phyloP scores from a whole-genome alignment of 2,797 vertebrate species.

The Todus mexicanus region DNA sequence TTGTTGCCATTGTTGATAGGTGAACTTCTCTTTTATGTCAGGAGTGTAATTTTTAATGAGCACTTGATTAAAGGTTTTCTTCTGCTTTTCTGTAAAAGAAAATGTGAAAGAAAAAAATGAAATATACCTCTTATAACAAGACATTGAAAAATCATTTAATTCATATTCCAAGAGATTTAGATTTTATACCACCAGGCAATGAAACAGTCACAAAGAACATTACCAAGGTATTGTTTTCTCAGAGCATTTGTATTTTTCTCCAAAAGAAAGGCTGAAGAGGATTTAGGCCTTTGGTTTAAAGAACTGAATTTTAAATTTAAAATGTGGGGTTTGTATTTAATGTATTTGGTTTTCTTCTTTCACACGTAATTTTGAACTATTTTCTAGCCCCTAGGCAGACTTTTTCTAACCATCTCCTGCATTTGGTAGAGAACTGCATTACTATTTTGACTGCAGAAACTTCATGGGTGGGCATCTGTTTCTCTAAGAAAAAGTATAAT shows the following conservation, averaged over 20 bases:
- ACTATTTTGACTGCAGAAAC: not conserved
- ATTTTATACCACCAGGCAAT: not conserved
- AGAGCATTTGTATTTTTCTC: not conserved
- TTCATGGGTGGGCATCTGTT: not conserved
- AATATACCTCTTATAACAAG: not conserved
- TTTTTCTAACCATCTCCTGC: not conserved
- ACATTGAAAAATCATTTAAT: not conserved
- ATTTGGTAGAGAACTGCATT: not conserved
- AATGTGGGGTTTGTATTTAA: too few relatives aligned
- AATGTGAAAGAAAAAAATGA: not conserved
- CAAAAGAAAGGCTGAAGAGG: not conserved
- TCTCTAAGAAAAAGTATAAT: not conserved
- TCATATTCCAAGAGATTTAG: not conserved
- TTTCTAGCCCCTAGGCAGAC: not conserved
- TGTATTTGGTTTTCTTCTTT: not conserved
- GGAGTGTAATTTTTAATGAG: constrained; percentile 38
- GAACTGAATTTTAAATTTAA: not conserved
- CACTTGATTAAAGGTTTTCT: constrained; percentile 29
- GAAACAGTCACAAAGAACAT: not conserved
- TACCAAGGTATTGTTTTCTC: not conserved
- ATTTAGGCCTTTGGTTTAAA: not conserved
- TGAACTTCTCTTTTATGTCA: constrained; percentile 24
- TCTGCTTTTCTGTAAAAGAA: constrained; percentile 24
- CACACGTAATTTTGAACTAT: not conserved
- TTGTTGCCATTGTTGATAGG: constrained; percentile 45